These are phyloP conservation scores for Drosophila novamexicana DNA, from an alignment of 1,140 invertebrate genomes.

Conservation along the genomic window DNA sequence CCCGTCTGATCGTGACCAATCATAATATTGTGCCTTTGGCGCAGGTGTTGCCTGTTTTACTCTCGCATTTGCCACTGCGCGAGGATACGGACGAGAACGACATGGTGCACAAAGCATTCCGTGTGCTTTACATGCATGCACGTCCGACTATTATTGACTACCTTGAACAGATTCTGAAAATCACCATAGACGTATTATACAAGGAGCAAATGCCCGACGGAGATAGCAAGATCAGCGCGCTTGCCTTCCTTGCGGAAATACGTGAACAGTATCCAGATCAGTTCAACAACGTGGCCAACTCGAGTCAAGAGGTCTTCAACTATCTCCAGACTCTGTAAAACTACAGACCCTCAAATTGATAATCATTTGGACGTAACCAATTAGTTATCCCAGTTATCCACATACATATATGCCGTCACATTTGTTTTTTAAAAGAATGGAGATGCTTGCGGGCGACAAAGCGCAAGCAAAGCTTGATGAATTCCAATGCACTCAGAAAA, in stretches of 20 bases:
- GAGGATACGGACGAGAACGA: slow-evolving; percentile 91
- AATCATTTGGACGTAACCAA: background rate
- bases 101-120: slow-evolving; percentile 89
- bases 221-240: slow-evolving; percentile 69
- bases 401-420: background rate
- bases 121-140: slow-evolving; percentile 87
- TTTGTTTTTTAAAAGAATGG: background rate
- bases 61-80: slow-evolving; percentile 89
- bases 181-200: slow-evolving; percentile 85
- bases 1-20: slow-evolving; percentile 90
- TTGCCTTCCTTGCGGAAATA: slow-evolving; percentile 85
- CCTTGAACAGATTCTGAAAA: slow-evolving; percentile 86
- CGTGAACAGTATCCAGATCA: slow-evolving; percentile 86
- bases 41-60: slow-evolving; percentile 90
- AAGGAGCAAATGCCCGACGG: slow-evolving; percentile 84
- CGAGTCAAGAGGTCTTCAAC: slow-evolving; percentile 57
- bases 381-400: background rate
- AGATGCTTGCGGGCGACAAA: background rate
- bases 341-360: background rate
- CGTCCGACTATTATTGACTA: slow-evolving; percentile 85
- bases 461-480: slow-evolving; percentile 14
- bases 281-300: slow-evolving; percentile 83
- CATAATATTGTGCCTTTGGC: slow-evolving; percentile 87
- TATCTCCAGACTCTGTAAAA: slow-evolving; percentile 70
- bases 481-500: slow-evolving; percentile 23